Base-by-base conservation (phyloP, 2,888 invertebrate species). In the Exephanes ischioxanthus region DNA sequence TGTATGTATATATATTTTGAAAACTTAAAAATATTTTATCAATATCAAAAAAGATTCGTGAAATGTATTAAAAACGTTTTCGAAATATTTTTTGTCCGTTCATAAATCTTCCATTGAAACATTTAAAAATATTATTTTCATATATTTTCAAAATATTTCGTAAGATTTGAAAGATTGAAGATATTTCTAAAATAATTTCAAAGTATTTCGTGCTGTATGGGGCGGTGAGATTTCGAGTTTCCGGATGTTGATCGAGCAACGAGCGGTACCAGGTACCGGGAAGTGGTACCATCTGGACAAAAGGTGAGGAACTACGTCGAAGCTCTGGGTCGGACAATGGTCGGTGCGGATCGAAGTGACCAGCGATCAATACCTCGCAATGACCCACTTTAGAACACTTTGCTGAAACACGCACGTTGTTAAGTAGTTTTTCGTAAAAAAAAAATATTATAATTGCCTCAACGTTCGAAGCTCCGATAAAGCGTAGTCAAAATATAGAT, bases 301-400 rank as follows among this genome's bases (percentile, higher is more conserved):
- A 58, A 58, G 26, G 26, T 22, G 3, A 14, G 3, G 26, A 22
- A 58, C 58, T 26, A 26, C 58, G 58, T 58, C 11, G 58, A 22
- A 26, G 58, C 55, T 55, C 22, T 22, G 22, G 11, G 19, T 58
- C 58, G 58, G 58, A 58, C 58, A 58, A 58, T 22, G 58, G 22
- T 26, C 58, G 22, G 58, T 58, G 58, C 11, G 11, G 58, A 58
- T 58, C 58, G 58, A 58, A 58, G 58, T 58, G 58, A 26, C 58
- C 58, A 22, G 58, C 58, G 58, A 58, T 58, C 58, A 58, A 58
- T 58, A 58, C 58, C 19, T 58, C 1, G 55, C 58, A 19, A 58
- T 58, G 58, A 58, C 58, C 58, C 58, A 58, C 58, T 58, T 58
- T 58, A 3, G 11, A 58, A 14, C 58, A 58, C 19, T 22, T 22